These are phyloP conservation scores for Ia io DNA, from an alignment of 2,113 vertebrate genomes.

Conservation along the genomic window DNA sequence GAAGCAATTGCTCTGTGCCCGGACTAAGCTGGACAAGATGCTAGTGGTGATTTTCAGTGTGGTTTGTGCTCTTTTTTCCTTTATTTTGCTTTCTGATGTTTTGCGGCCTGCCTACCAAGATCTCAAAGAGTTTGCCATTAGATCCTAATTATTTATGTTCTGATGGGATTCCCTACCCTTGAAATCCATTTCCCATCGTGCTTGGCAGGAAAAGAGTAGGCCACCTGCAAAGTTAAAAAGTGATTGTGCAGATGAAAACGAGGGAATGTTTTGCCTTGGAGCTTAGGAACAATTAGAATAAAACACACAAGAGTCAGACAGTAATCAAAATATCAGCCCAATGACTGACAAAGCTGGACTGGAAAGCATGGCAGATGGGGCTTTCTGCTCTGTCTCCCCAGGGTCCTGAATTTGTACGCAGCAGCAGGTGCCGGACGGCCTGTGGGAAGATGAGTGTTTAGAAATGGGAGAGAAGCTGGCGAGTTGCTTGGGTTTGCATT, in stretches of 20 bases:
- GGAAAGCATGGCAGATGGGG: not conserved
- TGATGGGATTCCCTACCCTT: not conserved
- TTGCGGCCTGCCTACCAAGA: not conserved
- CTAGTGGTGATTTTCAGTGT: not conserved
- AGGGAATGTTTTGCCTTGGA: not conserved
- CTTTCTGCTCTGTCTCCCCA: not conserved
- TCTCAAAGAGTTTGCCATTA: not conserved
- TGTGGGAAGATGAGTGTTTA: not conserved
- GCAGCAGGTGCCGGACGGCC: not conserved
- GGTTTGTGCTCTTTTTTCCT: not conserved
- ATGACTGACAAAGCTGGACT: not conserved
- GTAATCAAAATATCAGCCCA: not conserved
- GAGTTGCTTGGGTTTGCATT: rapidly evolving
- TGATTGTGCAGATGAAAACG: not conserved
- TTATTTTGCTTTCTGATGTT: not conserved
- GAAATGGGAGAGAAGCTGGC: not conserved
- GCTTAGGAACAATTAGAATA: not conserved
- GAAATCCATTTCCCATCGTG: constrained; percentile 15
- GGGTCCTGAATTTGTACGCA: rapidly evolving
- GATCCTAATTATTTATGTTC: not conserved
- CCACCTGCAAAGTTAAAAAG: constrained; percentile 38
- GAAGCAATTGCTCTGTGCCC: not conserved
- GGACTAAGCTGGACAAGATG: not conserved
- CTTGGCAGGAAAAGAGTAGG: constrained; percentile 14
- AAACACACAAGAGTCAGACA: not conserved